Evolutionary conservation across 2,888 invertebrate genomes (phyloP), one percentile per base, ranked within the genome.

Genomic region (Eilema depressum): DNA sequence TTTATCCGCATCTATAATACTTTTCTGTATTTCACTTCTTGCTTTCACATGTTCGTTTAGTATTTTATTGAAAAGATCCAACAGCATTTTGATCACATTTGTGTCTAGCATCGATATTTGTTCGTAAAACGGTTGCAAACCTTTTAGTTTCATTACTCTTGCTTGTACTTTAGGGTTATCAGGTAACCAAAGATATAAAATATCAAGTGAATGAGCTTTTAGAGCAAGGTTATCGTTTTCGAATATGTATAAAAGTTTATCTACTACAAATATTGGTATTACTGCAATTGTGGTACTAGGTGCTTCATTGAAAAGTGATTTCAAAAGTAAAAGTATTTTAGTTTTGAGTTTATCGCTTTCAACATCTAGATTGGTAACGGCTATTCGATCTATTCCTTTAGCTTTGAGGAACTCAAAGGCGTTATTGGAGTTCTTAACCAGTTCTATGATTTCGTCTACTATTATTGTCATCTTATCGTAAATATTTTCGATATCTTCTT

Each of bases 1-100:
- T 10, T 79, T 86, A 2, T 90, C 87, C 0, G 79, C 75, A 71
- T 90, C 89, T 0, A 79, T 70, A 74, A 80, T 81, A 5, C 69
- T 86, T 14, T 70, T 83, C 14, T 85, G 82, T 2, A 68, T 62
- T 28, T 85, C 81, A 3, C 79, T 85, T 7, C 88, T 85, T 0
- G 79, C 88, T 37, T 73, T 70, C 2, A 92, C 47, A 79, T 95
- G 95, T 70, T 95, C 94, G 25, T 85, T 83, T 3, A 94, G 56
- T 64, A 95, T 89, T n/a, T 75, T 90, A 79, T 92, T 92, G 25
- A 94, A 93, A 0, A 95, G 76, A 14, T 91, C 87, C 8, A 95
- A 72, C 20, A 93, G 77, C 2, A 79, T 86, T 30, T 86, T 75
- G 11, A 92, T 82, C 0, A 85, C 85, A 0, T 83, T 77, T 0